Percentiles rank a stretch among this genome's conserved stretches.
phyloP scores from a whole-genome alignment of 2,797 vertebrate species.

The Clarias platycephalus region DNA sequence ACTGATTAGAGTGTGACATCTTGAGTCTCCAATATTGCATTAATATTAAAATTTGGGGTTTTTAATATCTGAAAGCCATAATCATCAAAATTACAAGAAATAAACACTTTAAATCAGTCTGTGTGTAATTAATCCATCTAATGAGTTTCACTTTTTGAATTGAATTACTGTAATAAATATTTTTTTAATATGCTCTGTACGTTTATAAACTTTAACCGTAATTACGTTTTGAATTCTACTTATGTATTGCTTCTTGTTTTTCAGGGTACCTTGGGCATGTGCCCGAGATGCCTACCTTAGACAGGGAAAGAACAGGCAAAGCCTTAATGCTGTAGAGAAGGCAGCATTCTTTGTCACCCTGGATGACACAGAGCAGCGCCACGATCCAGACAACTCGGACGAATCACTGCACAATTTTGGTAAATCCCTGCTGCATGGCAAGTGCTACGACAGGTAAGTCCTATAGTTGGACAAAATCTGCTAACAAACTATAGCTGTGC shows the following conservation, averaged over 20 bases:
- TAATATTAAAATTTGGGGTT: no score
- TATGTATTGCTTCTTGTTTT: background rate
- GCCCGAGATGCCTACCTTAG: slow-evolving; percentile 84
- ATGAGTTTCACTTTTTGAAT: no score
- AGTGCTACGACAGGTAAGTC: slow-evolving; percentile 88
- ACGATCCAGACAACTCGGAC: slow-evolving; percentile 70
- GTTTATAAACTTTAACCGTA: background rate
- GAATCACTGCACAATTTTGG: slow-evolving; percentile 83
- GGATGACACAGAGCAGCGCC: slow-evolving; percentile 87
- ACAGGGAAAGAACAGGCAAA: slow-evolving; percentile 88
- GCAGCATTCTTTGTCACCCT: slow-evolving; percentile 92
- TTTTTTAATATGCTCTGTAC: no score
- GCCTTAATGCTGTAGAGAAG: slow-evolving; percentile 89
- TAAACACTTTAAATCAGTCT: no score
- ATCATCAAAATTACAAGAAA: no score
- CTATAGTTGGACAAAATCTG: background rate
- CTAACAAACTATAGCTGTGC: background rate
- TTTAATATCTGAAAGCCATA: no score
- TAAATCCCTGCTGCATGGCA: slow-evolving; percentile 92
- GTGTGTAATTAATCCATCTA: no score
- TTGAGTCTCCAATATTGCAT: no score
- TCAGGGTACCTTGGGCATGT: slow-evolving; percentile 91
- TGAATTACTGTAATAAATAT: no score
- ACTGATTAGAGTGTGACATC: no score
- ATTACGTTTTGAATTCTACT: slow-evolving; percentile 14